Evolutionary conservation across 2,113 vertebrate genomes (phyloP).

Genomic region (Copsychus sechellarum): DNA sequence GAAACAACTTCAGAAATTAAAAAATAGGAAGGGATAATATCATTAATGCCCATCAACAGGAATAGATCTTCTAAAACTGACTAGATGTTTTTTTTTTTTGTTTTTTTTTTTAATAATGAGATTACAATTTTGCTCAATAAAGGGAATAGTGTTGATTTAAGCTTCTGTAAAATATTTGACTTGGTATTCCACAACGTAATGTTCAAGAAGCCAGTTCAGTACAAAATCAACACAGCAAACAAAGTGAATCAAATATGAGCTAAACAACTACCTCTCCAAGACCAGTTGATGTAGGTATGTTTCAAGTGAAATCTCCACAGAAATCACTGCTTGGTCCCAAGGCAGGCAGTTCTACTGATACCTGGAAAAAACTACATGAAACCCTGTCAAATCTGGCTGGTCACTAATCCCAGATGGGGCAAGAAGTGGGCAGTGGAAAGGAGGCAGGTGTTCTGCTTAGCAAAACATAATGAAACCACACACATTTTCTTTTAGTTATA

Average conservation of each 20-base stretch:
- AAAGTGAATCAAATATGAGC: neutral
- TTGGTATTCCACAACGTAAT: neutral
- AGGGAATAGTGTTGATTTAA: slow-evolving; percentile 36
- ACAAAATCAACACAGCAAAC: slow-evolving; percentile 6
- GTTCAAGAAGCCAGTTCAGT: neutral
- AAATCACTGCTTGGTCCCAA: neutral
- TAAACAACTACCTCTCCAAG: neutral
- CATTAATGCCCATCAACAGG: neutral
- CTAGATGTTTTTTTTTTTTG: neutral
- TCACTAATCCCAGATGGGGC: accelerated
- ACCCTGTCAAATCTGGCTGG: neutral
- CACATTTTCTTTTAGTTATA: neutral
- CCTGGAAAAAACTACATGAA: neutral
- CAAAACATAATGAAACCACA: neutral
- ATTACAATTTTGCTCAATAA: slow-evolving; percentile 1
- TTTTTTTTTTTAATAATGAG: neutral
- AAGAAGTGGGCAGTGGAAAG: neutral
- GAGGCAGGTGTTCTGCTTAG: neutral
- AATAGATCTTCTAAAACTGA: neutral
- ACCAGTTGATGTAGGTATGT: neutral
- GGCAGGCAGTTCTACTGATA: neutral
- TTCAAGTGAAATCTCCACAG: neutral
- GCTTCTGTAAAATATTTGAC: slow-evolving; percentile 41
- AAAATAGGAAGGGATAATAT: neutral
- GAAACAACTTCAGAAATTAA: neutral